Evolutionary conservation across 1,140 invertebrate species (phyloP).

Genomic region (Plectus sambesii): DNA sequence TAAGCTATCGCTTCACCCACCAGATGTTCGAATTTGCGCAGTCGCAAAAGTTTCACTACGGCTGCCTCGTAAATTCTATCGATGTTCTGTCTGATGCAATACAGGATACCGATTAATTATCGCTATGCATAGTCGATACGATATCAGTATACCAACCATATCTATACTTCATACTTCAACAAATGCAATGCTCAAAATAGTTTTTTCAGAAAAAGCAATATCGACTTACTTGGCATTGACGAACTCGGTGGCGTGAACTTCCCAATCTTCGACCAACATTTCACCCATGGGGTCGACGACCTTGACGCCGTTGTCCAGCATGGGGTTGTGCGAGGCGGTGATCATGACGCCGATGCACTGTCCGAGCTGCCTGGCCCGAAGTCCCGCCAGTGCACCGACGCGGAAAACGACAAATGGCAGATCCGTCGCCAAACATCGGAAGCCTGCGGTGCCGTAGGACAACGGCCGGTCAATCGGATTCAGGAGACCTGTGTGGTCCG

Average conservation of each 20-base stretch:
- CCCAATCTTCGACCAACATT: constrained; percentile 86
- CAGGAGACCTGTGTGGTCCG: no score
- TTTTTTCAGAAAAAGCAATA: constrained; percentile 8
- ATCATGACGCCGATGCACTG: constrained; percentile 73
- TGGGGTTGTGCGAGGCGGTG: constrained; percentile 95
- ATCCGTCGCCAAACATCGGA: constrained; percentile 20
- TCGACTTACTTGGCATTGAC: constrained; percentile 60
- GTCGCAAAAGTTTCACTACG: no score
- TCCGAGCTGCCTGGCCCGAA: constrained; percentile 26
- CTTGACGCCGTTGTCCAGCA: constrained; percentile 91
- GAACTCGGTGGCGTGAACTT: constrained; percentile 68
- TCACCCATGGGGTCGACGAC: constrained; percentile 85
- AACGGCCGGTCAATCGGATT: no score
- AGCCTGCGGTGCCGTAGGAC: constrained; percentile 33
- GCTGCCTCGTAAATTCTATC: no score
- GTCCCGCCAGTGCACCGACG: constrained; percentile 25
- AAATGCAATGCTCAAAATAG: no score
- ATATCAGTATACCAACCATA: no score
- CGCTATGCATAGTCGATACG: no score
- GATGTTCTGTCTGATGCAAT: no score
- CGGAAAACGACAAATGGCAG: constrained; percentile 27
- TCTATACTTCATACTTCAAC: no score
- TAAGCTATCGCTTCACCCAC: no score
- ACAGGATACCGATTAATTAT: no score
- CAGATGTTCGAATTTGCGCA: no score